Conservation (phyloP, 2,113 vertebrate genomes). For the Amphilophus citrinellus region DNA sequence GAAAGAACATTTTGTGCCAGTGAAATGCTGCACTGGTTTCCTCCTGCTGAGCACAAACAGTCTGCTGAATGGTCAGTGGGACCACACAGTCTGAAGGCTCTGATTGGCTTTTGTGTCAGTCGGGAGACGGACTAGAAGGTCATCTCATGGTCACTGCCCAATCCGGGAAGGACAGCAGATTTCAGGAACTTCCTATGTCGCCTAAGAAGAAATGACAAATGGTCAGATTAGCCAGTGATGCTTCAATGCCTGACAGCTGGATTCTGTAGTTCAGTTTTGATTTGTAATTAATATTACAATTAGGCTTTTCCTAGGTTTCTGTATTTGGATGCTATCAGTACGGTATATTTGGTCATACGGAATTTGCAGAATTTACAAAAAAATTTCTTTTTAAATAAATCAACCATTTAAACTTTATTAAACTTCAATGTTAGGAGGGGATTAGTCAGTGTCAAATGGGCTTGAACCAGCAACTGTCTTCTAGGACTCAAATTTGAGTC, state of each 20-base stretch:
- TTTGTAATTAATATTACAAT: not conserved
- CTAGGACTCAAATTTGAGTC: too few species aligned
- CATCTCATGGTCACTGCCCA: slow-evolving; percentile 39
- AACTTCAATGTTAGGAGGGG: too few species aligned
- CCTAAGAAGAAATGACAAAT: not conserved
- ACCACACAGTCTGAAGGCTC: slow-evolving; percentile 45
- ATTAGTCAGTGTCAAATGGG: too few species aligned
- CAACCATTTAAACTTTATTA: too few species aligned
- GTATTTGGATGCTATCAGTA: not conserved
- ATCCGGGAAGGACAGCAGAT: not conserved
- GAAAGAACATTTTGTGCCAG: slow-evolving; percentile 83
- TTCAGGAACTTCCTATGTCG: not conserved
- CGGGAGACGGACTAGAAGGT: slow-evolving; percentile 34
- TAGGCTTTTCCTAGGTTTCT: not conserved
- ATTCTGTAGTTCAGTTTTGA: not conserved
- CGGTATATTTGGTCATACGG: not conserved
- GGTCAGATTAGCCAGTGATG: not conserved
- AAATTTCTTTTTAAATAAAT: too few species aligned
- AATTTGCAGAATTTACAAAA: not conserved
- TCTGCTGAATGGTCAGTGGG: slow-evolving; percentile 48
- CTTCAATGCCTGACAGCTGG: not conserved
- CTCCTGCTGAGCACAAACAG: slow-evolving; percentile 67
- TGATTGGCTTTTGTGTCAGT: slow-evolving; percentile 51
- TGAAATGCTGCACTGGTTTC: slow-evolving; percentile 84
- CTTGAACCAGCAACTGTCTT: too few species aligned